Evolutionary conservation across 2,888 invertebrate species (phyloP).

Genomic region (Tinea trinotella): DNA sequence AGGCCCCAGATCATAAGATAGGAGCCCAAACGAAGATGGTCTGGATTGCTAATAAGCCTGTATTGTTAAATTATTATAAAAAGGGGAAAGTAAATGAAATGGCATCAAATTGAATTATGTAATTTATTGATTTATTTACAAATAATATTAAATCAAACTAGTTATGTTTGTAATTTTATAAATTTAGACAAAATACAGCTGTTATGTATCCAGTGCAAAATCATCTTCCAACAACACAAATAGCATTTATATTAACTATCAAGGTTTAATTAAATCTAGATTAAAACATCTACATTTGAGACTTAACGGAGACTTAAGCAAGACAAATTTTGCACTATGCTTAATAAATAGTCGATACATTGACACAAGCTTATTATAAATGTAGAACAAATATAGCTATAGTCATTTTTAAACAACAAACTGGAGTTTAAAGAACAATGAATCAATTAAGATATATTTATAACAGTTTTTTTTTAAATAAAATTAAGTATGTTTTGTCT

Average conservation of each 20-base stretch:
- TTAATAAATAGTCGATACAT: conserved; percentile 3
- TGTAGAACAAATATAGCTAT: not conserved
- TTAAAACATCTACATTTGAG: conserved; percentile 5
- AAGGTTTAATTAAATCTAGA: not conserved
- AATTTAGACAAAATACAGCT: conserved; percentile 54
- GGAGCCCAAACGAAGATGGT: too few relatives aligned
- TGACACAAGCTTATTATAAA: conserved; percentile 2
- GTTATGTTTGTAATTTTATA: conserved; percentile 50
- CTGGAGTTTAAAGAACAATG: too few relatives aligned
- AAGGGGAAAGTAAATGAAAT: too few relatives aligned
- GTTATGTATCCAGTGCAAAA: conserved; percentile 28
- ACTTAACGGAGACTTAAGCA: conserved; percentile 21
- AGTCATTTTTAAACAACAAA: not conserved
- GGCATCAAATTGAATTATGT: conserved; percentile 48
- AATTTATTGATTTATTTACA: conserved; percentile 68
- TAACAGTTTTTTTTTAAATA: too few relatives aligned
- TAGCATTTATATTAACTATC: too few relatives aligned
- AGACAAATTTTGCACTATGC: conserved; percentile 40
- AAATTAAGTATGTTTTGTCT: too few relatives aligned
- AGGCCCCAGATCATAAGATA: too few relatives aligned
- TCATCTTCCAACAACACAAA: not conserved
- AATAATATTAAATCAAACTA: conserved; percentile 67
- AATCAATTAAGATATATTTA: too few relatives aligned
- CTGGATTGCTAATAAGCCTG: too few relatives aligned
- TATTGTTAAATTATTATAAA: too few relatives aligned